Conservation (phyloP, 2,797 vertebrate genomes). For the Rhinichthys osculus region DNA sequence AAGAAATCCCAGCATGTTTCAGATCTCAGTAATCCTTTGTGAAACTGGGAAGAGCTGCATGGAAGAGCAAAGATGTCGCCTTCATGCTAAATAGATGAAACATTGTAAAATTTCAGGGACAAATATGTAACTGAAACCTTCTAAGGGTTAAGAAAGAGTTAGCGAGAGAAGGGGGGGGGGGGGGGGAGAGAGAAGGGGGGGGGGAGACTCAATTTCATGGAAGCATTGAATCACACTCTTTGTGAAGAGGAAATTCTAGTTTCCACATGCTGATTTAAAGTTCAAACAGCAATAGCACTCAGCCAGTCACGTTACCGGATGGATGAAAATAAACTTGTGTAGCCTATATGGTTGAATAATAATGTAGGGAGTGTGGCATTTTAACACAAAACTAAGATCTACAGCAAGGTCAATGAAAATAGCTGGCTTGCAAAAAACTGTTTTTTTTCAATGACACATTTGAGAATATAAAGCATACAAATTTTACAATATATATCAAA, state of each 20-base stretch:
- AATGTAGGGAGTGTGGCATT: background rate
- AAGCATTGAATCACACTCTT: constrained; percentile 7
- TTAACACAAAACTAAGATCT: background rate
- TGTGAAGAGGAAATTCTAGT: constrained; percentile 16
- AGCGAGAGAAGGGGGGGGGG: constrained; percentile 11
- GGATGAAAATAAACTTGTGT: background rate
- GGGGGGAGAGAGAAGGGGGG: background rate
- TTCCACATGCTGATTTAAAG: constrained; percentile 5
- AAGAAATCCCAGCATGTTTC: constrained; percentile 12
- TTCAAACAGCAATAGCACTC: background rate
- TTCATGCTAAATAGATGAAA: constrained; percentile 65
- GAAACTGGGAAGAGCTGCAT: background rate
- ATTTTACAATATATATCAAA: background rate
- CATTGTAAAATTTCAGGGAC: constrained; percentile 68
- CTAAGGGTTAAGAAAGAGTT: constrained; percentile 57
- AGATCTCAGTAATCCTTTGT: constrained; percentile 26
- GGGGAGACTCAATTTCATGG: constrained; percentile 13
- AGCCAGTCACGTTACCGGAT: background rate
- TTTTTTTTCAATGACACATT: background rate
- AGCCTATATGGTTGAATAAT: background rate
- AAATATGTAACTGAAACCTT: constrained; percentile 72
- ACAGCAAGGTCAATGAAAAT: background rate
- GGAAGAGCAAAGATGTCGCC: constrained; percentile 23
- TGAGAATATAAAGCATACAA: background rate
- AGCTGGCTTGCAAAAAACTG: background rate